Percentiles rank a stretch among this genome's conserved stretches.
These are phyloP conservation scores for Scatophagus argus DNA, from an alignment of 2,113 vertebrate species.

Conservation along the genomic window DNA sequence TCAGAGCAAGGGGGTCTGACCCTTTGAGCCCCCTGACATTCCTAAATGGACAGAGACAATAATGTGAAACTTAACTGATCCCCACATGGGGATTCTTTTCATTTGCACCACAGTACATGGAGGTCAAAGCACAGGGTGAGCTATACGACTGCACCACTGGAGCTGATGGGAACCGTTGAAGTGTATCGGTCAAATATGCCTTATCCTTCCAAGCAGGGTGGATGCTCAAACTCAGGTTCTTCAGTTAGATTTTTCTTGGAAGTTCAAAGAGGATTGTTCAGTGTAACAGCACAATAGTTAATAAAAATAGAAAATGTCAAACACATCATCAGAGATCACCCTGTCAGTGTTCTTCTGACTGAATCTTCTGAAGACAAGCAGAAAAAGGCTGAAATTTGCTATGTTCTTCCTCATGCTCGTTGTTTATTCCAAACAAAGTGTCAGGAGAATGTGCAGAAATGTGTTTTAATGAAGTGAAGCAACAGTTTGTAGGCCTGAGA, in stretches of 20 bases:
- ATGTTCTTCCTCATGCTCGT: not conserved
- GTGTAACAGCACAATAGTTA: constrained; percentile 12
- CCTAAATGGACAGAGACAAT: constrained; percentile 81
- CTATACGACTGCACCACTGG: constrained; percentile 68
- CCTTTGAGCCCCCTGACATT: constrained; percentile 80
- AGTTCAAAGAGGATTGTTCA: constrained; percentile 9
- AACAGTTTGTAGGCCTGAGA: not conserved
- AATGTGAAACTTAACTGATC: constrained; percentile 80
- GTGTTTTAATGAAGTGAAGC: not conserved
- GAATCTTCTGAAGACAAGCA: not conserved
- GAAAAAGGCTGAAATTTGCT: not conserved
- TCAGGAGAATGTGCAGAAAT: not conserved
- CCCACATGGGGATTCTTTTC: constrained; percentile 78
- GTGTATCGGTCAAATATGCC: constrained; percentile 67
- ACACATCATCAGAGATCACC: not conserved
- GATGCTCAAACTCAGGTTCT: constrained; percentile 47
- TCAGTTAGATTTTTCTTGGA: constrained; percentile 26
- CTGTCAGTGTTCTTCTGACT: not conserved
- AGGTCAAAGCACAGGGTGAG: constrained; percentile 73
- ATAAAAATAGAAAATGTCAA: constrained; percentile 11
- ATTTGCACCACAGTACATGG: constrained; percentile 64
- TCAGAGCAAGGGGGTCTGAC: constrained; percentile 66
- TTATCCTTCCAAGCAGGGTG: constrained; percentile 52
- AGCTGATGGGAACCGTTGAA: constrained; percentile 68
- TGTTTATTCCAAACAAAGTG: not conserved